Percentiles rank a stretch among this genome's conserved stretches.
Conservation (phyloP, 1,140 invertebrate species). For the Lordiphosa clarofinis region DNA sequence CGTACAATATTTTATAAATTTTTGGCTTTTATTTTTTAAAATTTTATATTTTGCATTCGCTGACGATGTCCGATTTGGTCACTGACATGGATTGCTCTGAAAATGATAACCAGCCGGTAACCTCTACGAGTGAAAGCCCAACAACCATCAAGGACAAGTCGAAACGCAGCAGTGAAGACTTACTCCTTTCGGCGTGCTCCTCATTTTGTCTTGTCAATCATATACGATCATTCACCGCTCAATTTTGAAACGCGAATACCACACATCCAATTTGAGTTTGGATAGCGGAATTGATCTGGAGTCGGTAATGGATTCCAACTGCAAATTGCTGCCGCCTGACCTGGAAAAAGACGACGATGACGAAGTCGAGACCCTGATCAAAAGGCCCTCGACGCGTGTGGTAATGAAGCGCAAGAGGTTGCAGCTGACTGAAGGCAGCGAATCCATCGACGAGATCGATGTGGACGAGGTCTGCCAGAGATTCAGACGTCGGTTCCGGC, state of each 20-base stretch:
- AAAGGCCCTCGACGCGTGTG: constrained; percentile 10
- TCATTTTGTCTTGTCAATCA: constrained; percentile 45
- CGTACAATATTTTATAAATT: background rate
- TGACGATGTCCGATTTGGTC: constrained; percentile 26
- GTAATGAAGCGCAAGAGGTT: constrained; percentile 26
- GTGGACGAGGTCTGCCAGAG: constrained; percentile 4
- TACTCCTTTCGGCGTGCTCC: background rate
- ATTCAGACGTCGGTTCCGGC: constrained; percentile 20
- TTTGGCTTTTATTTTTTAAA: background rate
- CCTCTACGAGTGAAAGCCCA: constrained; percentile 9
- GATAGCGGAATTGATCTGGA: constrained; percentile 11
- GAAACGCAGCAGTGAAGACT: background rate
- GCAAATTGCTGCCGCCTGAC: background rate
- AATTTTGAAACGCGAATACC: constrained; percentile 12
- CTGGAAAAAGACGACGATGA: background rate
- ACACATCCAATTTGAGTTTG: constrained; percentile 26
- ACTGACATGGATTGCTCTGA: constrained; percentile 7
- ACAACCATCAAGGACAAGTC: background rate
- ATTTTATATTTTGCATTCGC: constrained; percentile 7
- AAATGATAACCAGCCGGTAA: constrained; percentile 3
- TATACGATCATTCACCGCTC: constrained; percentile 18
- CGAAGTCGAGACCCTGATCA: background rate
- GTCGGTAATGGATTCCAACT: background rate
- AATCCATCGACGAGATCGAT: constrained; percentile 2
- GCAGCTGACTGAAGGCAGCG: constrained; percentile 20